phyloP scores from a whole-genome alignment of 2,888 invertebrate genomes.

The Malthinus seriepunctatus region DNA sequence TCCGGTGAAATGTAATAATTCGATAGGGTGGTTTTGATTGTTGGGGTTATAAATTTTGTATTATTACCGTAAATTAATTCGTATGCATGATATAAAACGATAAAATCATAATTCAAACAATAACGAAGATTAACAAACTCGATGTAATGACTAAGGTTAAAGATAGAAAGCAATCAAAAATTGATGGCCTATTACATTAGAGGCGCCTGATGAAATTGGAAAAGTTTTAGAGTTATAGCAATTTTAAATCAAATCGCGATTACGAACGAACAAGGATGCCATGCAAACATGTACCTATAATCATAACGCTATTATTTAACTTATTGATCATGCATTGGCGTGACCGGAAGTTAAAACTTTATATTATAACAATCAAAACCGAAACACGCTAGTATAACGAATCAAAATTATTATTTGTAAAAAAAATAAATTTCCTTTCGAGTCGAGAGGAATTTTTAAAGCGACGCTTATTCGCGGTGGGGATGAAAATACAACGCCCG shows the following conservation, averaged over 20 bases:
- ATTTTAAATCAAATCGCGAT: slow-evolving; percentile 42
- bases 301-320: slow-evolving; percentile 35
- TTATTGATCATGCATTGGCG: slow-evolving; percentile 36
- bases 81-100: slow-evolving; percentile 21
- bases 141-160: slow-evolving; percentile 21
- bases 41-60: not conserved
- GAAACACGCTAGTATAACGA: slow-evolving; percentile 35
- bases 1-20: not conserved
- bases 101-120: slow-evolving; percentile 27
- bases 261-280: slow-evolving; percentile 30
- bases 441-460: not conserved
- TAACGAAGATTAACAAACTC: slow-evolving; percentile 20
- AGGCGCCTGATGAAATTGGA: slow-evolving; percentile 50
- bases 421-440: not conserved
- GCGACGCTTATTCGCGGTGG: not conserved
- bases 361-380: slow-evolving; percentile 37
- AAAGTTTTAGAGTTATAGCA: slow-evolving; percentile 51
- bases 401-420: slow-evolving; percentile 18
- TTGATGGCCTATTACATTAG: slow-evolving; percentile 44
- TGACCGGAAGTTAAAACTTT: slow-evolving; percentile 39
- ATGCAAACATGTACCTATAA: slow-evolving; percentile 34
- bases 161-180: slow-evolving; percentile 45
- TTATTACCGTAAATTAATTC: slow-evolving; percentile 1
- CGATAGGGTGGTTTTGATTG: too few species aligned
- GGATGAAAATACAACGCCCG: slow-evolving; percentile 9